Conservation (phyloP, 2,888 invertebrate genomes). For the Dexiosoma caninum region DNA sequence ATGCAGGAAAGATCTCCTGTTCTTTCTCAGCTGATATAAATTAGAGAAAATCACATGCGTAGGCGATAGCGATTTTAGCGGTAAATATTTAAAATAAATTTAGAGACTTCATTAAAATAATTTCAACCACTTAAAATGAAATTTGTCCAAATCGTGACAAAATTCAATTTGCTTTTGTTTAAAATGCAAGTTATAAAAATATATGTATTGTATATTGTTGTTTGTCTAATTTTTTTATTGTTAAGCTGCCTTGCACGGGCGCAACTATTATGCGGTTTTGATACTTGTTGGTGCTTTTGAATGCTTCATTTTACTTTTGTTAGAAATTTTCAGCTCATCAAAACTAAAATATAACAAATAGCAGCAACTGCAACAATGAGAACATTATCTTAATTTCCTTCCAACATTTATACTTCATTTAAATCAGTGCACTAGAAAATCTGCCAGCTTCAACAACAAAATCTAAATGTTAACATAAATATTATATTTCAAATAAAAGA, state of each 20-base stretch:
- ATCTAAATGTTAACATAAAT: background rate
- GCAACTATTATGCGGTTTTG: conserved; percentile 9
- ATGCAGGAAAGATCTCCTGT: too few relatives aligned
- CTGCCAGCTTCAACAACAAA: conserved; percentile 51
- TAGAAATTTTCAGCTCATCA: conserved; percentile 41
- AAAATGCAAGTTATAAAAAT: background rate
- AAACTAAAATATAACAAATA: conserved; percentile 14
- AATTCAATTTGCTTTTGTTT: conserved; percentile 32
- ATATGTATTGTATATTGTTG: background rate
- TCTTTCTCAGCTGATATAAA: too few relatives aligned
- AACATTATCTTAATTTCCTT: conserved; percentile 35
- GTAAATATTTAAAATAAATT: conserved; percentile 7
- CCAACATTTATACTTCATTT: conserved; percentile 25
- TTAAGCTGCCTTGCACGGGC: conserved; percentile 13
- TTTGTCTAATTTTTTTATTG: background rate
- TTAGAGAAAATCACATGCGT: too few relatives aligned
- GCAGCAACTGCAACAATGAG: background rate
- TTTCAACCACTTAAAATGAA: background rate
- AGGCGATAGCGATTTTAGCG: too few relatives aligned
- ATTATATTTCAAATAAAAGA: background rate
- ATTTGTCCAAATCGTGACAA: conserved; percentile 50
- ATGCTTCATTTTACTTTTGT: conserved; percentile 23
- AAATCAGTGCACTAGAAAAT: conserved; percentile 40
- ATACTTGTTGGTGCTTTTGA: conserved; percentile 13
- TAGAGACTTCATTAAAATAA: background rate